Conservation (phyloP, 2,797 vertebrate species). For the Zalophus californianus region DNA sequence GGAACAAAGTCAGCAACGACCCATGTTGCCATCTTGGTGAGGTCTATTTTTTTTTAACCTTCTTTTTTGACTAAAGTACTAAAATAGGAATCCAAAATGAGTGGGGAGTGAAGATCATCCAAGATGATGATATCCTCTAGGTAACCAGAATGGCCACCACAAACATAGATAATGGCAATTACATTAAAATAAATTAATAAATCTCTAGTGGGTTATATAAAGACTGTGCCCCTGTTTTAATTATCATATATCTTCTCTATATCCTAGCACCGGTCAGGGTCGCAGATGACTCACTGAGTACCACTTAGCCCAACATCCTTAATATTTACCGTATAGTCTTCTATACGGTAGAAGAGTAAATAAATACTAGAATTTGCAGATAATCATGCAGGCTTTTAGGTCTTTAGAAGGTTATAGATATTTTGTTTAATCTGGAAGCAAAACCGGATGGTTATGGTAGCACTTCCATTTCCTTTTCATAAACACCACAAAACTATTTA, state of each 20-base stretch:
- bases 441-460: neutral
- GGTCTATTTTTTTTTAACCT: neutral
- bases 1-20: neutral
- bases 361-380: constrained; percentile 32
- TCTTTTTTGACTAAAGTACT: neutral
- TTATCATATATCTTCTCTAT: neutral
- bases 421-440: constrained; percentile 36
- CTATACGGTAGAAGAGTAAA: neutral
- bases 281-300: neutral
- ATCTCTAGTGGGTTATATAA: neutral
- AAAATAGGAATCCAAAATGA: neutral
- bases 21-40: neutral
- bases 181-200: neutral
- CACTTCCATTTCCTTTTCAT: constrained; percentile 19
- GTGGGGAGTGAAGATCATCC: neutral
- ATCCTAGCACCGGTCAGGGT: neutral
- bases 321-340: neutral
- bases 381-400: neutral
- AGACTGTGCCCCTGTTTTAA: neutral
- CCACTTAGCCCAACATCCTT: neutral
- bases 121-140: neutral
- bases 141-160: neutral
- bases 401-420: constrained; percentile 5
- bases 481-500: constrained; percentile 1
- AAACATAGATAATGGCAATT: neutral